Evolutionary conservation across 2,888 invertebrate species (phyloP).

Genomic region (Palloptera scutellata): DNA sequence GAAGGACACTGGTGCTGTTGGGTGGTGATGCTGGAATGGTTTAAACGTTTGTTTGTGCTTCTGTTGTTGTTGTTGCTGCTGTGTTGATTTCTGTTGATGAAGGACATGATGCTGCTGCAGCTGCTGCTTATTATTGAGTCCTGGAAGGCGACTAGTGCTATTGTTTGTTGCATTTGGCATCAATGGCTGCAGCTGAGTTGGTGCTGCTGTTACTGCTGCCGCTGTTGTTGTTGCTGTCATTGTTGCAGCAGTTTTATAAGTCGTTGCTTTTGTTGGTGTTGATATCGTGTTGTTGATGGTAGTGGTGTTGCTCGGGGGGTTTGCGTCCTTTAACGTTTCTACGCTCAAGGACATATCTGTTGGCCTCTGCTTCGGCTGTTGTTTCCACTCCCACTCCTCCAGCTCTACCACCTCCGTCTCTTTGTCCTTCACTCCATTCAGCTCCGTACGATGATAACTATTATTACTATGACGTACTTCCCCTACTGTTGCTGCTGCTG

Average conservation of each 20-base stretch:
- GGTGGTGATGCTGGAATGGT: neutral
- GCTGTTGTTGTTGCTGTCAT: constrained; percentile 25
- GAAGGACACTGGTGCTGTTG: constrained; percentile 48
- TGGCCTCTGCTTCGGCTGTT: constrained; percentile 30
- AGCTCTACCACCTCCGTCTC: neutral
- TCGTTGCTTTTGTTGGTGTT: neutral
- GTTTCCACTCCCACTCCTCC: constrained; percentile 12
- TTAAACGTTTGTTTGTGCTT: constrained; percentile 30
- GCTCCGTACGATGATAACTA: neutral
- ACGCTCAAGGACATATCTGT: constrained; percentile 20
- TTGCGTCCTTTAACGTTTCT: constrained; percentile 25
- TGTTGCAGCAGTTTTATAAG: too few species aligned
- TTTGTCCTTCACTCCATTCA: neutral
- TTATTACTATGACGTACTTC: neutral
- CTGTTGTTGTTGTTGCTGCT: constrained; percentile 26
- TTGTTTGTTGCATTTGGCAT: constrained; percentile 38
- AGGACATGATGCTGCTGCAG: constrained; percentile 15
- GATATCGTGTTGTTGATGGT: constrained; percentile 25
- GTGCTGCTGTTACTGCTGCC: constrained; percentile 26
- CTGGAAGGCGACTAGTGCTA: constrained; percentile 45
- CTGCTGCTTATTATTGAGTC: constrained; percentile 34
- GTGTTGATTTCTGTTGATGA: constrained; percentile 35
- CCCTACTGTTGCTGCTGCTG: too few species aligned
- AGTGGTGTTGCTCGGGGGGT: constrained; percentile 28
- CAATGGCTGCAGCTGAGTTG: constrained; percentile 31